Percentiles rank a stretch among this genome's conserved stretches.
These are phyloP conservation scores for Galemys pyrenaicus DNA, from an alignment of 2,113 vertebrate species.

Conservation along the genomic window DNA sequence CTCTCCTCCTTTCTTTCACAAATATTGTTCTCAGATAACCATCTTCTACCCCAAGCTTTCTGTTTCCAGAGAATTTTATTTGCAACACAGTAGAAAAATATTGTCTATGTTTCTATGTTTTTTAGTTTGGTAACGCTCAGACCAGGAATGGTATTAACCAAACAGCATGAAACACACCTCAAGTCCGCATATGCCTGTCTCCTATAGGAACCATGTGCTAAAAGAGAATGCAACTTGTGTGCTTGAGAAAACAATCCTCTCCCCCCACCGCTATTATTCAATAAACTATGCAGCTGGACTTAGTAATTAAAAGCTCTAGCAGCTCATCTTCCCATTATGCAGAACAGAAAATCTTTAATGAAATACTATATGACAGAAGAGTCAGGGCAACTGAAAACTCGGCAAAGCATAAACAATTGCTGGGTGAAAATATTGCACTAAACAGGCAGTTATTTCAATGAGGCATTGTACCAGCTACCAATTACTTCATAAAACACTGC, in stretches of 20 bases:
- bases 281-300: not conserved
- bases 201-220: not conserved
- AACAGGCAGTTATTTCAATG: slow-evolving; percentile 70
- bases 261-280: not conserved
- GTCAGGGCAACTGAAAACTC: slow-evolving; percentile 33
- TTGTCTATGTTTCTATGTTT: not conserved
- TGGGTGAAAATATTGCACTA: slow-evolving; percentile 54
- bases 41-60: not conserved
- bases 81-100: not conserved
- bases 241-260: not conserved
- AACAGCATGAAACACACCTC: not conserved
- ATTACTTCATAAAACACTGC: slow-evolving; percentile 72
- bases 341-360: slow-evolving; percentile 77
- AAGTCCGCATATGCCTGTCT: not conserved
- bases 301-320: slow-evolving; percentile 53
- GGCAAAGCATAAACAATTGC: slow-evolving; percentile 61
- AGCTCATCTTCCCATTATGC: slow-evolving; percentile 65
- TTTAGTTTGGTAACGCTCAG: not conserved
- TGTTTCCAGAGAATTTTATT: not conserved
- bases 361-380: slow-evolving; percentile 65
- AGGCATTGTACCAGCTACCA: slow-evolving; percentile 67
- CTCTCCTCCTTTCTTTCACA: not conserved
- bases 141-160: not conserved
- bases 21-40: not conserved
- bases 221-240: not conserved